Evolutionary conservation across 1,140 invertebrate species (phyloP).

Genomic region (Palaemon carinicauda): DNA sequence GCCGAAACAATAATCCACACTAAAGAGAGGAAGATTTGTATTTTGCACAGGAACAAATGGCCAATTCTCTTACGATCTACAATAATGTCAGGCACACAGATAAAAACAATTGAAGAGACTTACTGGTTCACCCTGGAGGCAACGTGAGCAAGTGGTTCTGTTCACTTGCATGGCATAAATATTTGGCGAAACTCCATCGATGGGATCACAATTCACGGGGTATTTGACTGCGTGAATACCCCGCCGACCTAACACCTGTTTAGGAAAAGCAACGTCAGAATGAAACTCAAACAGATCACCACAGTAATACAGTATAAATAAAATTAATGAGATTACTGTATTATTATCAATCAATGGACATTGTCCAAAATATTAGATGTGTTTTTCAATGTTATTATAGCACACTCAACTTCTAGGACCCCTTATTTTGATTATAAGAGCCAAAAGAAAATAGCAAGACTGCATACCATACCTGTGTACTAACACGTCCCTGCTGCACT

Average conservation of each 20-base stretch:
- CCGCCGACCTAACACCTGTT: conserved; percentile 36
- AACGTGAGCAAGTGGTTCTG: conserved; percentile 34
- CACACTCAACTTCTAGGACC: too few species aligned
- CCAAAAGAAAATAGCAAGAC: background rate
- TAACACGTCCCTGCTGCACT: background rate
- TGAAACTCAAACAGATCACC: background rate
- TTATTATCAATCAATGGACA: too few species aligned
- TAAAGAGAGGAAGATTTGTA: too few species aligned
- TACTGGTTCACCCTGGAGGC: conserved; percentile 50
- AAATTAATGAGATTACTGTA: too few species aligned
- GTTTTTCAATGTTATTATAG: too few species aligned
- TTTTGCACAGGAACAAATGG: too few species aligned
- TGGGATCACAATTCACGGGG: conserved; percentile 50
- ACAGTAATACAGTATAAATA: too few species aligned
- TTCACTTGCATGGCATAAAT: conserved; percentile 50
- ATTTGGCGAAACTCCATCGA: conserved; percentile 52
- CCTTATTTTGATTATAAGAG: too few species aligned
- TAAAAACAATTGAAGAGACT: background rate
- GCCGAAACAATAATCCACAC: too few species aligned
- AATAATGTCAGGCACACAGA: too few species aligned
- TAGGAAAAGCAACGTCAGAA: background rate
- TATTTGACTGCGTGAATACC: conserved; percentile 41
- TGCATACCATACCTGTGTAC: background rate
- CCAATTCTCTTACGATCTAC: too few species aligned
- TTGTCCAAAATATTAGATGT: too few species aligned